Percentiles rank a stretch among this genome's conserved stretches.
Conservation (phyloP, 2,888 invertebrate genomes). For the Trimorus sp. region DNA sequence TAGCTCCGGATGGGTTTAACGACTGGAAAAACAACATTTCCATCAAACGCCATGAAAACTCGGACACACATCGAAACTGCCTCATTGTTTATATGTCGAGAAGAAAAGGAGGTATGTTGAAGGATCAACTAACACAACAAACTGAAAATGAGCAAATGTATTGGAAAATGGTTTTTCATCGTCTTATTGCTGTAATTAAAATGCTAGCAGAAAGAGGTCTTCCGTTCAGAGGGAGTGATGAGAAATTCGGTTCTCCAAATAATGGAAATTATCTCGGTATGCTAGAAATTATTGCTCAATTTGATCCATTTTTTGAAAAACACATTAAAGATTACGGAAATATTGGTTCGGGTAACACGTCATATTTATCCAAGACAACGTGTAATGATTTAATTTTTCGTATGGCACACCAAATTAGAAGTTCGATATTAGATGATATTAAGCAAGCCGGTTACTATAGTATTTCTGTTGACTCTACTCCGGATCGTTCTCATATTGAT, state of each 20-base stretch:
- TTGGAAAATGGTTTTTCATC: constrained; percentile 58
- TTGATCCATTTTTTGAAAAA: constrained; percentile 67
- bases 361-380: constrained; percentile 64
- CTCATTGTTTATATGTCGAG: not conserved
- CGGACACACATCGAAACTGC: constrained; percentile 1
- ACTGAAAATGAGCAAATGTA: constrained; percentile 43
- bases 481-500: constrained; percentile 66
- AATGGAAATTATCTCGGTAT: constrained; percentile 24
- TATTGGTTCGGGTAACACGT: constrained; percentile 57
- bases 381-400: constrained; percentile 30
- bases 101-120: not conserved
- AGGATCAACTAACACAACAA: constrained; percentile 10
- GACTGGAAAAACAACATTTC: constrained; percentile 23
- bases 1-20: constrained; percentile 41
- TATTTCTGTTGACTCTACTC: constrained; percentile 69
- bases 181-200: constrained; percentile 53
- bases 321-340: constrained; percentile 68
- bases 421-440: constrained; percentile 60
- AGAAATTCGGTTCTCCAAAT: constrained; percentile 27
- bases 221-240: constrained; percentile 60
- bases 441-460: constrained; percentile 68
- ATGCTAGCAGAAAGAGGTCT: constrained; percentile 59
- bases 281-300: constrained; percentile 68
- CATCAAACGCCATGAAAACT: constrained; percentile 21
- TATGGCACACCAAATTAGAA: constrained; percentile 44